phyloP scores from a whole-genome alignment of 1,140 invertebrate genomes.

The Orussus abietinus region DNA sequence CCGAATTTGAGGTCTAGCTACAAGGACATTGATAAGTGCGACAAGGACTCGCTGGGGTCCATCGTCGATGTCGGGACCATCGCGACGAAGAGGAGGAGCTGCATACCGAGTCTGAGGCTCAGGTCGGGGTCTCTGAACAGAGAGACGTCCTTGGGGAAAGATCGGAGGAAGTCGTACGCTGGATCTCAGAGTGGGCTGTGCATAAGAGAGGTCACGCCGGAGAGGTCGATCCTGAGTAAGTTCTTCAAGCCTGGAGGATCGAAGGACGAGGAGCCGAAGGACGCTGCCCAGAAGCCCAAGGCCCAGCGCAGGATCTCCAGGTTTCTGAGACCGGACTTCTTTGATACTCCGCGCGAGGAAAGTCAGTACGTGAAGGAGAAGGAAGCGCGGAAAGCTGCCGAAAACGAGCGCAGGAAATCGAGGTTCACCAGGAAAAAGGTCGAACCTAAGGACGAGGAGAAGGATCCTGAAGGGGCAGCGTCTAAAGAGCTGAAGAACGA shows the following conservation, averaged over 20 bases:
- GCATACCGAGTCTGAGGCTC: constrained; percentile 38
- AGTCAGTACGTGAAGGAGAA: constrained; percentile 67
- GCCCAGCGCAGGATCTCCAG: constrained; percentile 62
- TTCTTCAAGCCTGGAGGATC: constrained; percentile 50
- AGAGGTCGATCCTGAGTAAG: constrained; percentile 57
- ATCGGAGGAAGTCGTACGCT: constrained; percentile 24
- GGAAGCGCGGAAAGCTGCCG: constrained; percentile 53
- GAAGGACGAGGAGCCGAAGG: constrained; percentile 47
- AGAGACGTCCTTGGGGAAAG: constrained; percentile 22
- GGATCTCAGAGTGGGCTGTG: constrained; percentile 21
- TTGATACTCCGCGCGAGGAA: constrained; percentile 68
- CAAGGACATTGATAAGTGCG: constrained; percentile 37
- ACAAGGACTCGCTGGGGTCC: constrained; percentile 34
- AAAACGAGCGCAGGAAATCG: constrained; percentile 48
- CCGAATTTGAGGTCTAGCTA: constrained; percentile 34
- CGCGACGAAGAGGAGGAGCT: constrained; percentile 35
- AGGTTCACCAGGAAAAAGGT: constrained; percentile 38
- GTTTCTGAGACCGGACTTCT: constrained; percentile 74
- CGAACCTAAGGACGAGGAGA: constrained; percentile 18
- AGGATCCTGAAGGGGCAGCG: too few relatives aligned
- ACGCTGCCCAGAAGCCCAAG: constrained; percentile 30
- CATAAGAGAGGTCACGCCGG: constrained; percentile 33
- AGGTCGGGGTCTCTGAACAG: constrained; percentile 42
- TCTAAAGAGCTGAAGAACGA: constrained; percentile 46
- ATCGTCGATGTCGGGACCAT: constrained; percentile 24